Conservation (phyloP, 2,113 vertebrate genomes). For the Siniperca knerii region DNA sequence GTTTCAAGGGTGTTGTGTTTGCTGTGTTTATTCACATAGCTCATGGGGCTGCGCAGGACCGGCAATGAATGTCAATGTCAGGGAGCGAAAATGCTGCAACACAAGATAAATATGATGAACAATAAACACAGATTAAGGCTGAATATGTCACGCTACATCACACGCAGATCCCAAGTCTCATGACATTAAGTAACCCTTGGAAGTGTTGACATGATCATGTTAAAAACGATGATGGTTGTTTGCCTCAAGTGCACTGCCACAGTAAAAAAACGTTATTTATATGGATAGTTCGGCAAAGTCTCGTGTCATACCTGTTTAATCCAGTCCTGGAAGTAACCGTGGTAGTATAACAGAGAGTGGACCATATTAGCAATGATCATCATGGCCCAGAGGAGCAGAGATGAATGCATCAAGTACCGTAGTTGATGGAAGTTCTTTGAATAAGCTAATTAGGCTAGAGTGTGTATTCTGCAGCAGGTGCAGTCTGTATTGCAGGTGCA, state of each 20-base stretch:
- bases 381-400: constrained; percentile 39
- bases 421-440: constrained; percentile 69
- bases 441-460: constrained; percentile 73
- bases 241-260: constrained; percentile 56
- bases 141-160: constrained; percentile 80
- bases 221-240: constrained; percentile 71
- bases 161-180: constrained; percentile 71
- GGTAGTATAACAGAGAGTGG: constrained; percentile 24
- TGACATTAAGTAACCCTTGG: constrained; percentile 81
- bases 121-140: constrained; percentile 83
- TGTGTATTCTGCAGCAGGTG: constrained; percentile 74
- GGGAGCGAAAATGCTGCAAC: constrained; percentile 77
- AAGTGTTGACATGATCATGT: constrained; percentile 79
- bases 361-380: constrained; percentile 51
- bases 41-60: constrained; percentile 82
- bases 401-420: constrained; percentile 53
- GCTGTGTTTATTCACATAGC: constrained; percentile 83
- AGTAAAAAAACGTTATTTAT: constrained; percentile 47
- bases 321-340: constrained; percentile 31
- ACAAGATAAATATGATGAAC: constrained; percentile 83
- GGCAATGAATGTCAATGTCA: constrained; percentile 83
- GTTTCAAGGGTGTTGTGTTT: constrained; percentile 84
- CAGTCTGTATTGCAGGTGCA: constrained; percentile 76
- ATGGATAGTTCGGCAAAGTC: constrained; percentile 64
- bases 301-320: constrained; percentile 73